Evolutionary conservation across 2,113 vertebrate genomes (phyloP).

Genomic region (Hiodon alosoides): DNA sequence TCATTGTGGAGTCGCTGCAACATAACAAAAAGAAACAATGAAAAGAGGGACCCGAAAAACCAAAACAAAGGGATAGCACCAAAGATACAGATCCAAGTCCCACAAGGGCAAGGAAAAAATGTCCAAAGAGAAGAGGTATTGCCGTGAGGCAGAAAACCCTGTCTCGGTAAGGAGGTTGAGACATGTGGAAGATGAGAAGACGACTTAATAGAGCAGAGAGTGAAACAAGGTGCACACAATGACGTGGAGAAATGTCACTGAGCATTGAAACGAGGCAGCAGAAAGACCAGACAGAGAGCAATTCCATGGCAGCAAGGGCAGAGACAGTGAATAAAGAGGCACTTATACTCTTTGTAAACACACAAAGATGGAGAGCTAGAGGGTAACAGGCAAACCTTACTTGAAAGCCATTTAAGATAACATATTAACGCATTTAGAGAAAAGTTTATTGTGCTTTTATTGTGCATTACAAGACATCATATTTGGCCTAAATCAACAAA

Average conservation of each 20-base stretch:
- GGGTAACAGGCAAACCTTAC: conserved; percentile 16
- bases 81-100: not conserved
- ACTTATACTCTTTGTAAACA: not conserved
- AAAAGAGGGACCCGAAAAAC: not conserved
- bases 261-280: conserved; percentile 12
- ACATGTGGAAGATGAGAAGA: not conserved
- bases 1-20: conserved; percentile 38
- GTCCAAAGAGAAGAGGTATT: too few species aligned
- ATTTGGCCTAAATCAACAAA: too few species aligned
- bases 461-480: too few species aligned
- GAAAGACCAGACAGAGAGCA: not conserved
- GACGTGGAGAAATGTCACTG: not conserved
- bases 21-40: not conserved
- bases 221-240: not conserved
- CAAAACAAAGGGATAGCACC: not conserved
- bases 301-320: not conserved
- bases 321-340: not conserved
- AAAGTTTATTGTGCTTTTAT: too few species aligned
- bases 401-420: conserved; percentile 16
- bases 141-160: too few species aligned
- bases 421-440: not conserved
- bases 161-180: too few species aligned
- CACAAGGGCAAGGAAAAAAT: not conserved
- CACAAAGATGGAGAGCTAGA: not conserved
- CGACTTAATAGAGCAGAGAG: not conserved